These are phyloP conservation scores for Crioceris asparagi DNA, from an alignment of 2,888 invertebrate genomes.

Conservation along the genomic window DNA sequence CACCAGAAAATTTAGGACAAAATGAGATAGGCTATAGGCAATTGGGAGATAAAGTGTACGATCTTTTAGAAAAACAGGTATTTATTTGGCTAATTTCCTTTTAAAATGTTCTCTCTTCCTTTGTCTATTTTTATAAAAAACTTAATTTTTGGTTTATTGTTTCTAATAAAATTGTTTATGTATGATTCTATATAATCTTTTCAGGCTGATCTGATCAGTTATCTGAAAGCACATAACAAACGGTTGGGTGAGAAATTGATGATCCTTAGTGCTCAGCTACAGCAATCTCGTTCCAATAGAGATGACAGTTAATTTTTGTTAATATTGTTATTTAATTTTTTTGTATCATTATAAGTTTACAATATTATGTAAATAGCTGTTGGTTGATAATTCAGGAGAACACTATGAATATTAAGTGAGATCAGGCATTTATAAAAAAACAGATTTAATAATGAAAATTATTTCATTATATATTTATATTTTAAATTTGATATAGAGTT, in stretches of 20 bases:
- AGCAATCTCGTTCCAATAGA: slow-evolving; percentile 14
- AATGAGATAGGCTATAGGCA: slow-evolving; percentile 42
- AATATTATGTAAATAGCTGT: too few relatives aligned
- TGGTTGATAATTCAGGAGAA: too few relatives aligned
- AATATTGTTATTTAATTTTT: too few relatives aligned
- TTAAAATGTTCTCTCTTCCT: too few relatives aligned
- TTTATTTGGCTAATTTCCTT: too few relatives aligned
- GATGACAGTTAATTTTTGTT: slow-evolving; percentile 7
- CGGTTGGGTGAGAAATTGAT: slow-evolving; percentile 54
- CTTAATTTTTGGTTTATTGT: background rate
- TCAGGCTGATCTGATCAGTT: slow-evolving; percentile 56
- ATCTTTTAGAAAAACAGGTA: slow-evolving; percentile 55
- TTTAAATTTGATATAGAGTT: too few relatives aligned
- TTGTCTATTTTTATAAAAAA: too few relatives aligned
- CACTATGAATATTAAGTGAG: too few relatives aligned
- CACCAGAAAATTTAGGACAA: slow-evolving; percentile 41
- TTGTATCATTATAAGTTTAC: too few relatives aligned
- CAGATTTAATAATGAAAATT: too few relatives aligned
- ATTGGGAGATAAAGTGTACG: slow-evolving; percentile 42
- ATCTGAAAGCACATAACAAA: slow-evolving; percentile 55
- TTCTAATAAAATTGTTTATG: slow-evolving; percentile 3
- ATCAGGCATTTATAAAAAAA: too few relatives aligned
- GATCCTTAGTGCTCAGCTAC: slow-evolving; percentile 44
- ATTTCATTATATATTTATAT: too few relatives aligned
- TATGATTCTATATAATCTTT: slow-evolving; percentile 13